phyloP scores from a whole-genome alignment of 2,113 vertebrate species.

The Oreochromis niloticus region DNA sequence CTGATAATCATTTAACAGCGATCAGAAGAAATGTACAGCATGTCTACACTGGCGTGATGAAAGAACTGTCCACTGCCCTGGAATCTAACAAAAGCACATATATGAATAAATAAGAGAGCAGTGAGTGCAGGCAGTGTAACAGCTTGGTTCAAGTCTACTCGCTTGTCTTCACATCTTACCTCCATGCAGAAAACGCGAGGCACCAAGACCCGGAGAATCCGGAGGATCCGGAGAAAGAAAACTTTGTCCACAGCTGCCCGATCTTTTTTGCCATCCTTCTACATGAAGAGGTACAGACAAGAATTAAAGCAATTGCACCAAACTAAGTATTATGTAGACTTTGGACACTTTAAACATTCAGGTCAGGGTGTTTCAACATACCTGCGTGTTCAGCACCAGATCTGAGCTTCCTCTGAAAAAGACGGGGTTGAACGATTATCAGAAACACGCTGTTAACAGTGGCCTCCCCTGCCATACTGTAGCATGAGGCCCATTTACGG shows the following conservation, averaged over 20 bases:
- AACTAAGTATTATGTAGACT: neutral
- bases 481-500: neutral
- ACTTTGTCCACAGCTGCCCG: constrained; percentile 84
- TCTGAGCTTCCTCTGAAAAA: constrained; percentile 67
- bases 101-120: neutral
- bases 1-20: accelerated
- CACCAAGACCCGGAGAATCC: constrained; percentile 86
- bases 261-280: constrained; percentile 91
- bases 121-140: neutral
- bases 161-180: constrained; percentile 64
- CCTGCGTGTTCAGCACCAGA: constrained; percentile 73
- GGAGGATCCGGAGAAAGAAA: constrained; percentile 80
- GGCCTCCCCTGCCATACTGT: neutral
- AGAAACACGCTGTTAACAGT: neutral
- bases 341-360: neutral
- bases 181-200: constrained; percentile 87
- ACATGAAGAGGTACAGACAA: neutral
- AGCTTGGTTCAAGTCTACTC: neutral
- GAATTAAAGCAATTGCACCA: neutral
- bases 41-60: neutral
- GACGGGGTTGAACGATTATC: neutral
- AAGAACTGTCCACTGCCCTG: neutral
- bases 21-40: neutral
- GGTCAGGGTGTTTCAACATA: constrained; percentile 55
- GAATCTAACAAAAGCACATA: neutral